Evolutionary conservation across 2,888 invertebrate genomes (phyloP).

Genomic region (Bombylius major): DNA sequence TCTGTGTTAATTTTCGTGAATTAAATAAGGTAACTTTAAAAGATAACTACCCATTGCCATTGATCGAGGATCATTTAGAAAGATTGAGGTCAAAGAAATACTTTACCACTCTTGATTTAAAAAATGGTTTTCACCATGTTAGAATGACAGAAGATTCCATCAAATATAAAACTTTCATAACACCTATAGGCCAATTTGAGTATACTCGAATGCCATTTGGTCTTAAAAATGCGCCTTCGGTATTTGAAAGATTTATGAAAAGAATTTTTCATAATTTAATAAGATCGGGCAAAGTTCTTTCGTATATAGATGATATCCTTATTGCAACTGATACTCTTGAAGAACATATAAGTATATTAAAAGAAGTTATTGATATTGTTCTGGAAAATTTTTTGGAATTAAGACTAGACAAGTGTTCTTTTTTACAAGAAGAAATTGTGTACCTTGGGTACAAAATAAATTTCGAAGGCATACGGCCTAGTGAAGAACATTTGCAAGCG

Average conservation of each 20-base stretch:
- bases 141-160: conserved; percentile 13
- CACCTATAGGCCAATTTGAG: conserved; percentile 16
- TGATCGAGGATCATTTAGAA: conserved; percentile 12
- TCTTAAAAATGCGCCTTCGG: conserved; percentile 12
- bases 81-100: conserved; percentile 12
- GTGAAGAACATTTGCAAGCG: conserved; percentile 5
- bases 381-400: background rate
- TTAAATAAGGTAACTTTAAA: background rate
- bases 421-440: conserved; percentile 5
- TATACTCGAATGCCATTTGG: conserved; percentile 14
- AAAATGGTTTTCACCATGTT: conserved; percentile 17
- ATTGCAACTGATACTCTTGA: background rate
- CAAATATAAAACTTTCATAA: conserved; percentile 18
- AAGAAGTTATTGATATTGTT: background rate
- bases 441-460: conserved; percentile 4
- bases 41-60: conserved; percentile 11
- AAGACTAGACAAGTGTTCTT: background rate
- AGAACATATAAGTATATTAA: background rate
- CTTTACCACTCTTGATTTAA: conserved; percentile 15
- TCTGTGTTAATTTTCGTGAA: too few relatives aligned
- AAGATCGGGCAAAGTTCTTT: conserved; percentile 7
- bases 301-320: conserved; percentile 14
- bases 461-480: conserved; percentile 3
- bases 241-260: conserved; percentile 9
- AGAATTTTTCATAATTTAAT: conserved; percentile 8